These are phyloP conservation scores for Pteromalus puparum DNA, from an alignment of 1,140 invertebrate genomes.

Conservation along the genomic window DNA sequence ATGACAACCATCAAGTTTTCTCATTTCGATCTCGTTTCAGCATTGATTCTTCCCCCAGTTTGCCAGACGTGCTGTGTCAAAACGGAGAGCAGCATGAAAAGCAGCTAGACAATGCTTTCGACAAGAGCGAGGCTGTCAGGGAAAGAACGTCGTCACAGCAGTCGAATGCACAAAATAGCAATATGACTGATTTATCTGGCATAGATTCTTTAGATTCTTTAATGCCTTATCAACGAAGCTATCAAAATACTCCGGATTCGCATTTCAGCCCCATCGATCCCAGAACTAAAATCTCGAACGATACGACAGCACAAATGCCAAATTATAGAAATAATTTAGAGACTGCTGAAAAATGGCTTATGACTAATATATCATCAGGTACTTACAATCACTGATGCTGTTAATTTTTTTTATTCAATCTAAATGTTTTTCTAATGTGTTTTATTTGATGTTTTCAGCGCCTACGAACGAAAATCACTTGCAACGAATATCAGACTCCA, in stretches of 20 bases:
- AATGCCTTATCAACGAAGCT: slow-evolving; percentile 71
- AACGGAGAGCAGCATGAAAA: slow-evolving; percentile 22
- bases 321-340: slow-evolving; percentile 24
- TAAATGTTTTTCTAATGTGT: not conserved
- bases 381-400: not conserved
- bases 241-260: slow-evolving; percentile 68
- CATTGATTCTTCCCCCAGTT: not conserved
- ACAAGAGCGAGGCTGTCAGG: not conserved
- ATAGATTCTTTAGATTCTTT: slow-evolving; percentile 64
- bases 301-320: not conserved
- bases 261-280: slow-evolving; percentile 45
- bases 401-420: not conserved
- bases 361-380: slow-evolving; percentile 37
- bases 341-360: slow-evolving; percentile 35
- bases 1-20: slow-evolving; percentile 3
- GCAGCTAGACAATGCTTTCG: slow-evolving; percentile 10
- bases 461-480: not conserved
- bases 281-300: not conserved
- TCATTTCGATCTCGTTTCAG: slow-evolving; percentile 38
- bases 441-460: not conserved
- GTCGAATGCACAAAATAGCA: slow-evolving; percentile 51
- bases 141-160: not conserved
- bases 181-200: slow-evolving; percentile 53
- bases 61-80: not conserved
- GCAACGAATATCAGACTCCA: slow-evolving; percentile 20